Conservation (phyloP, 1,140 invertebrate genomes). For the Bombus consobrinus region DNA sequence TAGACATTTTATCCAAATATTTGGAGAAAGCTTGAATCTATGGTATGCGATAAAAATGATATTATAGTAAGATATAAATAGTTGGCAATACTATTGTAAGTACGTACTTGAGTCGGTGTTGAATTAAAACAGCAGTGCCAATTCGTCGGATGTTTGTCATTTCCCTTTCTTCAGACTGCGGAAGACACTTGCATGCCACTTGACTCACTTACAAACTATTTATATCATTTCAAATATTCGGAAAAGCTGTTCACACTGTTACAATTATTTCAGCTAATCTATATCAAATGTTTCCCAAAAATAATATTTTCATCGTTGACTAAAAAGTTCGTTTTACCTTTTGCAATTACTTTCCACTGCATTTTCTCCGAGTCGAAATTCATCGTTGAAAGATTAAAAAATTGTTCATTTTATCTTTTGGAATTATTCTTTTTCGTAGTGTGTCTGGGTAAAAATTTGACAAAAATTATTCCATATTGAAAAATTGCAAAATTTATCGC, state of each 20-base stretch:
- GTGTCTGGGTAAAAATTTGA: too few species aligned
- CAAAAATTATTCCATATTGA: too few species aligned
- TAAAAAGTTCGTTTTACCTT: neutral
- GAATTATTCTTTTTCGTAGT: too few species aligned
- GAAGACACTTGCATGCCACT: neutral
- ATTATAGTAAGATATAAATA: neutral
- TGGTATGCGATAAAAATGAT: neutral
- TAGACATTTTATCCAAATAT: neutral
- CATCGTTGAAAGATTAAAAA: too few species aligned
- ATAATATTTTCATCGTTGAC: neutral
- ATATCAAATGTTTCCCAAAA: neutral
- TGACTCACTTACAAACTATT: neutral
- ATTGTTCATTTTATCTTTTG: too few species aligned
- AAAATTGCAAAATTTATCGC: too few species aligned
- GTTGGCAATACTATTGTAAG: neutral
- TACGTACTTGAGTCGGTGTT: neutral
- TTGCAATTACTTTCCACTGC: fast-evolving
- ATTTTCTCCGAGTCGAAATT: too few species aligned
- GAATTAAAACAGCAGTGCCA: neutral
- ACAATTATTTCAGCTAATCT: neutral
- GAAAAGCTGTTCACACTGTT: neutral
- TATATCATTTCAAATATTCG: neutral
- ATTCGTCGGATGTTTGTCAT: neutral
- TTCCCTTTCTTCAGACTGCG: neutral
- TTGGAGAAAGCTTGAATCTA: neutral